These are phyloP conservation scores for Cheilosia grossa DNA, from an alignment of 2,888 invertebrate genomes.

Conservation along the genomic window DNA sequence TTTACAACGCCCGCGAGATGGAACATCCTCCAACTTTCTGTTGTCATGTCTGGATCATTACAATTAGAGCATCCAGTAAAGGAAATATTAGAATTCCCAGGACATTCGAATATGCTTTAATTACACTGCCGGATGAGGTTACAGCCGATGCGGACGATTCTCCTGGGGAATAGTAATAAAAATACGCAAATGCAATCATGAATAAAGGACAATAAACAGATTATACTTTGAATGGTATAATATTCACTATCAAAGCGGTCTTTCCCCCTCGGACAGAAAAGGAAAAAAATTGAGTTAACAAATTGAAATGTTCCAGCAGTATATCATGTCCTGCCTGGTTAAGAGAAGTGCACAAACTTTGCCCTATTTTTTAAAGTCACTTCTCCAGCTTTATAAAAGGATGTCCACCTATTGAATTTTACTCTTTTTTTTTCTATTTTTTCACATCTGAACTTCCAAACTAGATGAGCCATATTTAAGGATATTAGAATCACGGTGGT, in stretches of 20 bases:
- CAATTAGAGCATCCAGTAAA: slow-evolving; percentile 74
- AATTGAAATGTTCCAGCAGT: no score
- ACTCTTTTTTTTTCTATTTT: no score
- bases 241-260: not conserved
- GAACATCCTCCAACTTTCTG: slow-evolving; percentile 6
- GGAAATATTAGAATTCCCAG: slow-evolving; percentile 78
- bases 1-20: slow-evolving; percentile 25
- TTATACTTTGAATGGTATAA: not conserved
- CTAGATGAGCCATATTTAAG: no score
- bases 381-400: no score
- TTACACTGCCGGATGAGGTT: slow-evolving; percentile 81
- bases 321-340: no score
- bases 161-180: slow-evolving; percentile 76
- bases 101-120: slow-evolving; percentile 79
- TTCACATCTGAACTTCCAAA: no score
- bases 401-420: no score
- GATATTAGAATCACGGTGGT: no score
- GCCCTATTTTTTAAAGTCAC: no score
- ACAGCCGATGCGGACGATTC: slow-evolving; percentile 83
- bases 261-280: no score
- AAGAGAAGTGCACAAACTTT: no score
- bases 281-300: no score
- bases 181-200: not conserved
- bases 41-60: slow-evolving; percentile 79
- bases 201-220: not conserved